Evolutionary conservation across 2,888 invertebrate genomes (phyloP).

Genomic region (Drosophila koepferae): DNA sequence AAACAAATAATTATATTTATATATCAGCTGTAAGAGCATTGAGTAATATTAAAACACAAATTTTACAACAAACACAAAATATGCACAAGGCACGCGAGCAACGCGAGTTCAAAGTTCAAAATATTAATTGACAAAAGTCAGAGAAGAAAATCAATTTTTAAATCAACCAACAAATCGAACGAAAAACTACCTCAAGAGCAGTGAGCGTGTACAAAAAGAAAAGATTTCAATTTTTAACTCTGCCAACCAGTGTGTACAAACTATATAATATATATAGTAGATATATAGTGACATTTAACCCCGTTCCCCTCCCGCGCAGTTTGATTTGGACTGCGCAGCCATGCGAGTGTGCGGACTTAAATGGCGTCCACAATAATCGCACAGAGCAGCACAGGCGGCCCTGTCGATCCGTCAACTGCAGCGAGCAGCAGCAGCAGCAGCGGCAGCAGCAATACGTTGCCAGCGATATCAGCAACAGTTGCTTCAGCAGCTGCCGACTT

Average conservation of each 20-base stretch:
- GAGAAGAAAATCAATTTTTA: conserved; percentile 11
- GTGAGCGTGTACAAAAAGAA: conserved; percentile 57
- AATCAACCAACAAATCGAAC: conserved; percentile 21
- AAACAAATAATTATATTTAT: conserved; percentile 53
- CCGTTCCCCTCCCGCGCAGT: conserved; percentile 35
- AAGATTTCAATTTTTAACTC: conserved; percentile 18
- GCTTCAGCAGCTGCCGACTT: conserved; percentile 68
- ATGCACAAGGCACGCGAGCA: conserved; percentile 45
- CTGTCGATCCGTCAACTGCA: conserved; percentile 79
- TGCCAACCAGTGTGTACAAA: conserved; percentile 10
- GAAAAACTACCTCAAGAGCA: conserved; percentile 76
- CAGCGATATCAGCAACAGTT: conserved; percentile 61
- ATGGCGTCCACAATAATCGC: conserved; percentile 85
- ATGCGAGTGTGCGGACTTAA: conserved; percentile 82
- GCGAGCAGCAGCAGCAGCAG: conserved; percentile 56
- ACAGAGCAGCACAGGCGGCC: conserved; percentile 82
- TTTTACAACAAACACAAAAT: conserved; percentile 40
- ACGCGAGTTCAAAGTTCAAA: conserved; percentile 65
- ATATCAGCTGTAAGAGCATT: conserved; percentile 39
- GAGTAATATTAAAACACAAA: conserved; percentile 44
- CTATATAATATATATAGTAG: conserved; percentile 10
- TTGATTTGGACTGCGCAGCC: conserved; percentile 72
- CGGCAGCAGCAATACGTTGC: conserved; percentile 50
- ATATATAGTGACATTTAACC: background rate
- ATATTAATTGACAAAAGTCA: conserved; percentile 26